Evolutionary conservation across 2,888 invertebrate species (phyloP).

Genomic region (Lepidochrysops patricia): DNA sequence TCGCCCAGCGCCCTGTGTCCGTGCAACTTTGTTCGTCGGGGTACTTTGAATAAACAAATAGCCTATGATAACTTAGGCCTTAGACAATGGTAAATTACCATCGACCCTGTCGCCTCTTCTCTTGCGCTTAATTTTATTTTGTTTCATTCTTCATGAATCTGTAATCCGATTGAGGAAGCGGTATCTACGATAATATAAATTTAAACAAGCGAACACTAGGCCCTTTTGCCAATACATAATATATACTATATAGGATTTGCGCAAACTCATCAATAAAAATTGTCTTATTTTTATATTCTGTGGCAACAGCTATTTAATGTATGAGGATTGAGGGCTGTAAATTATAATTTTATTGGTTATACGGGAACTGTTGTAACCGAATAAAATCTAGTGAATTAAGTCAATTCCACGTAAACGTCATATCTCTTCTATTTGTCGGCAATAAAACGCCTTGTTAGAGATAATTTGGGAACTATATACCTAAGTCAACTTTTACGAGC

Average conservation of each 20-base stretch:
- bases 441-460: conserved; percentile 29
- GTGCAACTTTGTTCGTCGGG: neutral
- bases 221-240: too few relatives aligned
- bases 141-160: too few relatives aligned
- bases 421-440: conserved; percentile 26
- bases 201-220: too few relatives aligned
- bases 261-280: too few relatives aligned
- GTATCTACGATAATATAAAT: too few relatives aligned
- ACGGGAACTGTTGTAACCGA: neutral
- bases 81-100: neutral
- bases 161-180: too few relatives aligned
- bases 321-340: too few relatives aligned
- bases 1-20: neutral
- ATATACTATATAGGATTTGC: too few relatives aligned
- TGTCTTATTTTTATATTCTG: too few relatives aligned
- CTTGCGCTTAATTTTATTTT: too few relatives aligned
- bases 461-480: conserved; percentile 33
- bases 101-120: neutral
- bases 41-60: conserved; percentile 3
- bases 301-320: too few relatives aligned
- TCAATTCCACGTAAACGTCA: conserved; percentile 22
- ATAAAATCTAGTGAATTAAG: conserved; percentile 2
- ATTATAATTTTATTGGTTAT: neutral
- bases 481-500: conserved; percentile 35
- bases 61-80: neutral